Evolutionary conservation across 2,113 vertebrate species (phyloP).

Genomic region (Peromyscus leucopus): DNA sequence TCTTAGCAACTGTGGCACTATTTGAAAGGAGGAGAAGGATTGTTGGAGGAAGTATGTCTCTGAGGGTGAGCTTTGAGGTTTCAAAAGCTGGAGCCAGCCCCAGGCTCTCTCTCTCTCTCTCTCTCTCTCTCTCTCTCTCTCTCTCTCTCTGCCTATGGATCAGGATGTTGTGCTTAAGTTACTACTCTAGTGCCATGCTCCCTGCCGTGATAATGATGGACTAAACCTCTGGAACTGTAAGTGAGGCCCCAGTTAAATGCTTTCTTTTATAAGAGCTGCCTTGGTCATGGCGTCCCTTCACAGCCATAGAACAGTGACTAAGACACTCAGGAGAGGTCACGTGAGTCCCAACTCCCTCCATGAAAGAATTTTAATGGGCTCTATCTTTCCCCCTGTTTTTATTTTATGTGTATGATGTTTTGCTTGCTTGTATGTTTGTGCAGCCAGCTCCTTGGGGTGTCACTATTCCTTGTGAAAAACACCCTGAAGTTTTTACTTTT

Average conservation of each 20-base stretch:
- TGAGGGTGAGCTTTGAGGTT: background rate
- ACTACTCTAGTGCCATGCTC: background rate
- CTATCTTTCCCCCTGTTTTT: background rate
- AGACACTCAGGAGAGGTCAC: background rate
- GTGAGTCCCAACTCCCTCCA: background rate
- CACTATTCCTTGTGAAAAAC: background rate
- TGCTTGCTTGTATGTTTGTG: background rate
- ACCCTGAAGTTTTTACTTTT: background rate
- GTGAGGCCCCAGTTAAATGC: background rate
- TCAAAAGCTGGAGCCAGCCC: background rate
- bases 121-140: too few species aligned
- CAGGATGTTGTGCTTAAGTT: background rate
- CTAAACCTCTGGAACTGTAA: background rate
- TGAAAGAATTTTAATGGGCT: background rate
- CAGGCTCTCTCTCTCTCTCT: background rate
- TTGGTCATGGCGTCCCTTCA: background rate
- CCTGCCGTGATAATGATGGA: background rate
- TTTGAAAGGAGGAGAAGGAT: background rate
- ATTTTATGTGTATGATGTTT: background rate
- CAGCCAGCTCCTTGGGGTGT: background rate
- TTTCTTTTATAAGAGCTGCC: background rate
- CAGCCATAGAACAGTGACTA: background rate
- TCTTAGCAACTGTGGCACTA: background rate
- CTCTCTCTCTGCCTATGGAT: background rate
- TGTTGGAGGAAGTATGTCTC: background rate